phyloP scores from a whole-genome alignment of 2,113 vertebrate genomes.

The Coracopsis vasa region DNA sequence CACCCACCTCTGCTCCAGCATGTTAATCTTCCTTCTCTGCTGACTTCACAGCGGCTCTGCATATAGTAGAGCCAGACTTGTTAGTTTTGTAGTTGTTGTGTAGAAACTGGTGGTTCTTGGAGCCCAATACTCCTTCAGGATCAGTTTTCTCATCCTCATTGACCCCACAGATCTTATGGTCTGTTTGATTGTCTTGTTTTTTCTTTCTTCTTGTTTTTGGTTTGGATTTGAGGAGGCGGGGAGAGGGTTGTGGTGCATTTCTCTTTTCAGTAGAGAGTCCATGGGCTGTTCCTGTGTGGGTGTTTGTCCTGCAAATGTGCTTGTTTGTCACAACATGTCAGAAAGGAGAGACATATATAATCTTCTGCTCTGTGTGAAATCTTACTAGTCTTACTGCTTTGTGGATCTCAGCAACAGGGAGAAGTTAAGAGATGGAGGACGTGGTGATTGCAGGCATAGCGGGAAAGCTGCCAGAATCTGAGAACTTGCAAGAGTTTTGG shows the following conservation, averaged over 20 bases:
- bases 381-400: not conserved
- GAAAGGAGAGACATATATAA: not conserved
- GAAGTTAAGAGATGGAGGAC: conserved; percentile 85
- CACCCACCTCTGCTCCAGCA: conserved; percentile 50
- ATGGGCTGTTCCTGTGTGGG: not conserved
- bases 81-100: not conserved
- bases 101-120: not conserved
- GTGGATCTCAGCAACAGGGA: conserved; percentile 35
- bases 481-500: conserved; percentile 96
- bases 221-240: not conserved
- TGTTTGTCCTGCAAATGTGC: not conserved
- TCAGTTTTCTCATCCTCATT: not conserved
- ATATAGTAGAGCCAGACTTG: not conserved
- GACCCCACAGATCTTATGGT: not conserved
- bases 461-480: conserved; percentile 90
- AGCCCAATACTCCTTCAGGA: not conserved
- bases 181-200: not conserved
- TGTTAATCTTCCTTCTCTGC: conserved; percentile 37
- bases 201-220: not conserved
- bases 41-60: conserved; percentile 8
- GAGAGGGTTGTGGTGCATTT: not conserved
- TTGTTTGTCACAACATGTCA: conserved; percentile 17
- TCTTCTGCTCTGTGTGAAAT: not conserved
- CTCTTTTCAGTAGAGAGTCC: not conserved
- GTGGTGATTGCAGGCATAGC: conserved; percentile 94